These are phyloP conservation scores for Aphodius sticticus DNA, from an alignment of 2,888 invertebrate species.

Conservation along the genomic window DNA sequence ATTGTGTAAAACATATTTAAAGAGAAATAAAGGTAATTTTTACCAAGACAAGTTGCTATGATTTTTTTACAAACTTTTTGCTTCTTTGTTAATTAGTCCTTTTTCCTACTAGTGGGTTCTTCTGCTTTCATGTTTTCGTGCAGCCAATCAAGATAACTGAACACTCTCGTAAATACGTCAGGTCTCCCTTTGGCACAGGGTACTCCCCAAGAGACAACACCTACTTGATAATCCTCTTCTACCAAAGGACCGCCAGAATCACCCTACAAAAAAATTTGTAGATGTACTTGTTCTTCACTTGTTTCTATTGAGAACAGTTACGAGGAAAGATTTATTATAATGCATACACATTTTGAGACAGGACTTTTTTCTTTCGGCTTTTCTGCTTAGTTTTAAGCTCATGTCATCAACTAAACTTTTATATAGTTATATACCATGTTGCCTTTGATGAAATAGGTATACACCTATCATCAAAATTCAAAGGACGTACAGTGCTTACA, in stretches of 20 bases:
- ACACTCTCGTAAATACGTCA: constrained; percentile 60
- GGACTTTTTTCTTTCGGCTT: too few species aligned
- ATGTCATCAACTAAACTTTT: too few species aligned
- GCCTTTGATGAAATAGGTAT: too few species aligned
- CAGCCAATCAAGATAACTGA: constrained; percentile 58
- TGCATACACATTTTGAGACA: neutral
- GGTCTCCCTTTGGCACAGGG: constrained; percentile 60
- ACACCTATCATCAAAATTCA: too few species aligned
- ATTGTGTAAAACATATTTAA: constrained; percentile 24
- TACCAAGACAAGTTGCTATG: neutral
- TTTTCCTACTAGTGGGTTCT: neutral
- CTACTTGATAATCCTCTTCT: constrained; percentile 63
- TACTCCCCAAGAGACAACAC: constrained; percentile 61
- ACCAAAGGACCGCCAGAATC: constrained; percentile 67
- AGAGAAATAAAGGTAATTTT: constrained; percentile 25
- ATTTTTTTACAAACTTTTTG: neutral
- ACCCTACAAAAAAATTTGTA: constrained; percentile 43
- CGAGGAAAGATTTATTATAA: neutral
- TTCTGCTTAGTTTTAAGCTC: too few species aligned
- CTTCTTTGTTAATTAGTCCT: neutral
- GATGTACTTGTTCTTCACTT: neutral
- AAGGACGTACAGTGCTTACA: too few species aligned
- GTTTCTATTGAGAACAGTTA: neutral
- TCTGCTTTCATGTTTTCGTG: constrained; percentile 34
- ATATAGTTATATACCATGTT: too few species aligned